Percentiles rank a stretch among this genome's conserved stretches.
These are phyloP conservation scores for Galemys pyrenaicus DNA, from an alignment of 2,113 vertebrate species.

Conservation along the genomic window DNA sequence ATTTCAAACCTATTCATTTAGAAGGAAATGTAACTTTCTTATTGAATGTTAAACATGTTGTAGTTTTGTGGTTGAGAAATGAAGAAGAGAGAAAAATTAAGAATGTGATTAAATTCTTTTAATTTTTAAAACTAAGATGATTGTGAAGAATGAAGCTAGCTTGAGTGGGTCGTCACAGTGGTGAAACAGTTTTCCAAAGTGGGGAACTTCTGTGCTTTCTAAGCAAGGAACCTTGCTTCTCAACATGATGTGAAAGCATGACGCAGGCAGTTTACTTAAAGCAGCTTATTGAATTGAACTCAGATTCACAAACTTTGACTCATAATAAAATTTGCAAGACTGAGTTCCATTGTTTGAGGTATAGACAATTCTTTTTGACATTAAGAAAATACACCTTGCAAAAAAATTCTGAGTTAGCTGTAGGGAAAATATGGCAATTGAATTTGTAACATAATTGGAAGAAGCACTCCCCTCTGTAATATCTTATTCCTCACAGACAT, in stretches of 20 bases:
- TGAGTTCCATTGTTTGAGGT: neutral
- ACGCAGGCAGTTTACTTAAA: neutral
- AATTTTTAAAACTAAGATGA: neutral
- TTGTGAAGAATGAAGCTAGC: neutral
- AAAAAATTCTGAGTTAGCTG: neutral
- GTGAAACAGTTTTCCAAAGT: neutral
- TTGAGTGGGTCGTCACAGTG: neutral
- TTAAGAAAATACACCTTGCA: neutral
- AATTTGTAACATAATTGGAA: conserved; percentile 8
- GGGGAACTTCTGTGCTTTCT: neutral
- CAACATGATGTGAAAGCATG: neutral
- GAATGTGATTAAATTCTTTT: neutral
- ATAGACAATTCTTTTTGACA: neutral
- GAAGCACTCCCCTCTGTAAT: neutral
- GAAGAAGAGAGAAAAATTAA: neutral
- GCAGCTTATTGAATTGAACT: neutral
- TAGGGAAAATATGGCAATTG: neutral
- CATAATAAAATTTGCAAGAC: neutral
- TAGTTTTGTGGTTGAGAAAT: neutral
- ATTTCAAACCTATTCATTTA: neutral
- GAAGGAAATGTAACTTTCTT: neutral
- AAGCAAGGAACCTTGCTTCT: neutral
- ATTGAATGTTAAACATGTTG: neutral
- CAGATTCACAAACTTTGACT: neutral
- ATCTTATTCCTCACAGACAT: neutral